Base-by-base conservation (phyloP, 2,888 invertebrate species). In the Onthophagus sagittarius region DNA sequence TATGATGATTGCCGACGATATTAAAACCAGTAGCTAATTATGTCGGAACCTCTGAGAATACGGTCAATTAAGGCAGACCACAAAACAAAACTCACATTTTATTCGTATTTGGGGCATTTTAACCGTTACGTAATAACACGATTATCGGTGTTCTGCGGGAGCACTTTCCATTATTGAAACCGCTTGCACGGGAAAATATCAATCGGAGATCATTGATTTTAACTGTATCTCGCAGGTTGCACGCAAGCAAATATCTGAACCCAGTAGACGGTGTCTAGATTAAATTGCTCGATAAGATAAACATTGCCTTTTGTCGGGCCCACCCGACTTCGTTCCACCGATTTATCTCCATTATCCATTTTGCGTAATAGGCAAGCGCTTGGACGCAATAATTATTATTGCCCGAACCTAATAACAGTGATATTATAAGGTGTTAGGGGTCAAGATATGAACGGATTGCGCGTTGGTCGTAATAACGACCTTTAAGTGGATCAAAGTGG, bases 331-430 rank as follows among this genome's bases (percentile, higher is more conserved):
- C 23, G 67, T 67, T 67, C 31, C 67, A 67, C 32, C 67, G 9
- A 67, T 67, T 67, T 31, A 64, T 64, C 64, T 64, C 64, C n/a
- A 64, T 64, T 64, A 64, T 67, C 67, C 31, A 67, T 31, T 67
- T 67, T 67, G 67, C 67, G 67, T 67, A 67, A 67, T 23, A 67
- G 39, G 39, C 67, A 23, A 67, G 23, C 67, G 32, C 23, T 67
- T 31, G 31, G 23, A 4, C n/a, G 67, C 67, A 67, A 67, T 11
- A 31, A 32, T 67, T 31, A 67, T 67, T 31, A n/a, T 64, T 64
- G 64, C 64, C 23, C 64, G 64, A 53, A 53, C 39, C 39, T 64
- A 64, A 67, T 23, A 31, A 67, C 67, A 67, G 67, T 67, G 32
- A 67, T 15, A 67, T 67, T 67, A 31, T n/a, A 53, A 53, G 67